Conservation (phyloP, 2,888 invertebrate genomes). For the Cheilosia scutellata region DNA sequence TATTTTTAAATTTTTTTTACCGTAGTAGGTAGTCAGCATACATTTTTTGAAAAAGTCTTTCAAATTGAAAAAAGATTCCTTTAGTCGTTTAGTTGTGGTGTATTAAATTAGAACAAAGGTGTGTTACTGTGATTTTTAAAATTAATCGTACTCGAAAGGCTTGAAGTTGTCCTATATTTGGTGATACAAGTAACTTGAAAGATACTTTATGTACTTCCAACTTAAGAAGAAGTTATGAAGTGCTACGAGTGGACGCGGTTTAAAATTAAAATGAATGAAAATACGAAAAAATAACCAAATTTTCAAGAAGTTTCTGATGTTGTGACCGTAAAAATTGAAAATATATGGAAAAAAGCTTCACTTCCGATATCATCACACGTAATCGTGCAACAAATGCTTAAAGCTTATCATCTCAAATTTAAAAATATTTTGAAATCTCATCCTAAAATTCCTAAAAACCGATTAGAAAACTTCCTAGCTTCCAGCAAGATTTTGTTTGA, state of each 20-base stretch:
- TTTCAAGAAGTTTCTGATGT: constrained; percentile 4
- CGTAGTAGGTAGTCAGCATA: no score
- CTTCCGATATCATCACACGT: neutral
- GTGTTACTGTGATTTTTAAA: neutral
- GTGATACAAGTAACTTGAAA: neutral
- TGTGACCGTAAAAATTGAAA: constrained; percentile 6
- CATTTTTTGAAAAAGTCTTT: neutral
- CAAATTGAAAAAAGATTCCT: neutral
- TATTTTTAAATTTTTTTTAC: no score
- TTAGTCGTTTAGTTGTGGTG: neutral
- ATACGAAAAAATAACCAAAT: neutral
- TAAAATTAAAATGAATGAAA: constrained; percentile 4
- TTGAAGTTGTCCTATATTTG: neutral
- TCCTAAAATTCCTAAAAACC: constrained; percentile 10
- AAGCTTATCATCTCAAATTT: constrained; percentile 15
- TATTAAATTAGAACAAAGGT: neutral
- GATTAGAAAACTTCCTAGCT: neutral
- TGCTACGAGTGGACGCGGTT: neutral
- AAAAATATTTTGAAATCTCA: constrained; percentile 11
- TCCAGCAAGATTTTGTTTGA: constrained; percentile 6
- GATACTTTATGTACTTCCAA: no score
- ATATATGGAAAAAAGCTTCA: constrained; percentile 12
- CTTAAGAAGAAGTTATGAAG: constrained; percentile 14
- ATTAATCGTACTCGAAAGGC: constrained; percentile 1
- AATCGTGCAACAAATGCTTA: constrained; percentile 12